Evolutionary conservation across 2,888 invertebrate genomes (phyloP), one percentile per base, ranked within the genome.

Genomic region (Synanthedon formicaeformis): DNA sequence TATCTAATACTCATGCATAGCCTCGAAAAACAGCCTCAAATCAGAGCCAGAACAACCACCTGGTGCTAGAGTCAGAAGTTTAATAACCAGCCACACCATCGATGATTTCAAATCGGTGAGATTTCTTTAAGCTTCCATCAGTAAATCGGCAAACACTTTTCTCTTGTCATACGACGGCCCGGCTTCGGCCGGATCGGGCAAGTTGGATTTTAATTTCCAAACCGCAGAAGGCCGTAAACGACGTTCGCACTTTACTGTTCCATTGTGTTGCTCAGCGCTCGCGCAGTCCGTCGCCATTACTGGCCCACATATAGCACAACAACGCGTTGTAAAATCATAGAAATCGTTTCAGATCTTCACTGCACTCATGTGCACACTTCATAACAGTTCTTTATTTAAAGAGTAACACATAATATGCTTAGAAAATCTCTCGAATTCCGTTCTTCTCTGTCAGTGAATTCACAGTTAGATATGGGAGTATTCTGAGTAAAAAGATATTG

Each of bases 131-230:
- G 23, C 5, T 5, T 23, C 23, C 5, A 23, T 58, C 53, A 52
- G 56, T 55, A 56, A 58, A 57, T 54, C 54, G 34, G 13, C 54
- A 48, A 54, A 51, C 52, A 51, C 59, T 59, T 34, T 34, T 59
- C 45, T 45, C 45, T 14, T 6, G 14, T 60, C 61, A 54, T 66
- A 66, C 57, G 59, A 65, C 3, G 13, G 11, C 60, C 68, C 67
- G 74, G 78, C 34, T 34, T 34, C 2, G 34, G 58, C 59, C 68
- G 67, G 75, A 79, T 82, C 76, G 74, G 72, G 67, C 71, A 71
- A 75, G 75, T 71, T 69, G 67, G 73, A 85, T 88, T 88, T 88
- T 88, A 87, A 88, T 88, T 88, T 84, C 85, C 78, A 82, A 86
- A 87, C 88, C 88, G 79, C 86, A 85, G 71, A 61, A 67, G 66